Base-by-base conservation (phyloP, 2,113 vertebrate species). In the Mixornis gularis region DNA sequence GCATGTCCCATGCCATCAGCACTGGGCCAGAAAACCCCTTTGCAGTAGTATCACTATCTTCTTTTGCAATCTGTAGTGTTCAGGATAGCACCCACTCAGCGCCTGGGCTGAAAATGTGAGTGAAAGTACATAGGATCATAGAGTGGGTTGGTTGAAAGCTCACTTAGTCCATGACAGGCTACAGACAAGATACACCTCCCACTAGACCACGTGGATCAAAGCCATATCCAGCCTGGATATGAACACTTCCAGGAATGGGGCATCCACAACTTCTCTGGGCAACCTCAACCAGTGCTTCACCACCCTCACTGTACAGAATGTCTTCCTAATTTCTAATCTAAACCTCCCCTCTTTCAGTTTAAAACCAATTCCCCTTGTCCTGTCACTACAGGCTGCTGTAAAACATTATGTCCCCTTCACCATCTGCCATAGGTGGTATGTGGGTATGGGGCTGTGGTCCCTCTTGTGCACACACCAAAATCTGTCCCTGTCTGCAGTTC, bases 391-490 rank as follows among this genome's bases (percentile, higher is more conserved):
- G 38, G 8, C 41, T 34, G 44, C 60, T 26, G 10, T 44, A 71
- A 66, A 77, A 34, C 19, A 11, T 13, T 29, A 8, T 40, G 17
- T 34, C 7, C 6, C n/a, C 8, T 19, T 87, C 1, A 0, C 26
- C 26, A 55, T 16, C 36, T 41, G 55, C 64, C 63, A 5, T 24
- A 1, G 13, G 34, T 30, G 24, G 10, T 41, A 4, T 16, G 17
- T 41, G 46, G 12, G 6, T 64, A 19, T 3, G 8, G n/a, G 30
- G 22, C 63, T 6, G 1, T 1, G 8, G n/a, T 56, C 41, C 17
- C 27, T 83, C 40, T 43, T 13, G 13, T n/a, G 30, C 26, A 25
- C 29, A 12, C 5, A 21, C 6, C 9, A 13, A 41, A 27, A 10
- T 38, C 58, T 32, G n/a, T 55, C 41, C n/a, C 32, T 74, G 20